Evolutionary conservation across 2,888 invertebrate species (phyloP), one percentile per base, ranked within the genome.

Genomic region (Pollenia labialis): DNA sequence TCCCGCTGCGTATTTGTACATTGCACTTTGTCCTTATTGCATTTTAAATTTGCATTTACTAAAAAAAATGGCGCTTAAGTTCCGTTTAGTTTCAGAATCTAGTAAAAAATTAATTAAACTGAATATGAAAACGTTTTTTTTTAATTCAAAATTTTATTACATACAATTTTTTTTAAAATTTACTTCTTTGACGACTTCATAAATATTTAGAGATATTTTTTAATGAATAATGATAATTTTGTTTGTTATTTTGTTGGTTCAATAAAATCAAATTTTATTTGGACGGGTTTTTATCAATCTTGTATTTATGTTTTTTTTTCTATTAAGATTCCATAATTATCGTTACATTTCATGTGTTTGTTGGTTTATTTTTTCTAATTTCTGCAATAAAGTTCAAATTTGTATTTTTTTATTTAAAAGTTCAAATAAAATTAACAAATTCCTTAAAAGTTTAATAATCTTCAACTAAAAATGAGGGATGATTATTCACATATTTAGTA

Each of bases 261-360:
- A 81, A 88, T 89, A 89, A 89, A 89, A 88, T 87, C 82, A 91
- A 90, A 90, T 82, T 91, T 90, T 90, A 90, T 90, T 91, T 91
- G 91, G 92, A 91, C 92, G 91, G 91, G 91, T 90, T 89, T 81
- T 89, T 90, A 90, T 91, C 91, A 91, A 91, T 91, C 91, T 91
- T 91, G 90, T 90, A 62, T 76, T 76, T 68, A n/a, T 74, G 54
- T 74, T 66, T 62, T 42, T 50, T 68, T 75, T 54, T 54, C 48
- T 81, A 81, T 64, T 79, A 72, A 66, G 64, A 76, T 81, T 84
- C 50, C 60, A 64, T 69, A 81, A 69, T 74, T 85, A 60, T 79
- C 69, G 16, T 85, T 72, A 58, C 46, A 60, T 72, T 50, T 32
- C 32, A 40, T 12, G 50, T 58, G 18, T 60, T 58, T 69, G 14